Conservation (phyloP, 1,140 invertebrate species). For the Sycobia sp. region DNA sequence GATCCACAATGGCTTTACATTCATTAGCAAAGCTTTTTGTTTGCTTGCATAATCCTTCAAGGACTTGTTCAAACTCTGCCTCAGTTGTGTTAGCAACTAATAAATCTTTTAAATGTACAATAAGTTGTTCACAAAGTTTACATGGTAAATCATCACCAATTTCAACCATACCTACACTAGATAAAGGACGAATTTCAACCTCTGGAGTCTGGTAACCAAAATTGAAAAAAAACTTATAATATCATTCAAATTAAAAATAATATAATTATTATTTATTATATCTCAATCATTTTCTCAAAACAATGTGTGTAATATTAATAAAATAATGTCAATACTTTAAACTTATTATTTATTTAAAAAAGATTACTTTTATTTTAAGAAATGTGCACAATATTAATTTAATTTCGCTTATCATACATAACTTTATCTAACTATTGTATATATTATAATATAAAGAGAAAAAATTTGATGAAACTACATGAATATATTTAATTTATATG, state of each 20-base stretch:
- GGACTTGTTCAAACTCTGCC: slow-evolving; percentile 76
- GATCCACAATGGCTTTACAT: slow-evolving; percentile 69
- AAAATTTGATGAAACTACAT: too few species aligned
- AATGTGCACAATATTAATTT: too few species aligned
- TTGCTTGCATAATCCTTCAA: slow-evolving; percentile 81
- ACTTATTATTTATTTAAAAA: too few species aligned
- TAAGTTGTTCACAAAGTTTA: slow-evolving; percentile 82
- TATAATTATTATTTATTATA: too few species aligned
- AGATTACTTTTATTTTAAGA: too few species aligned
- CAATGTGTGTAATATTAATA: neutral
- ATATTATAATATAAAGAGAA: too few species aligned
- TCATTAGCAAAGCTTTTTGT: slow-evolving; percentile 68
- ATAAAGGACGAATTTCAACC: slow-evolving; percentile 65
- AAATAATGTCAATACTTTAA: neutral
- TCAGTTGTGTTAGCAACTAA: slow-evolving; percentile 86
- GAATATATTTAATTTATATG: too few species aligned
- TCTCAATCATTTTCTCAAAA: too few species aligned
- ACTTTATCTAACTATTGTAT: too few species aligned
- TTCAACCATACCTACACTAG: slow-evolving; percentile 63
- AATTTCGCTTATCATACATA: too few species aligned
- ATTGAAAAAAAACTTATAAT: neutral
- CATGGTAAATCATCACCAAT: slow-evolving; percentile 76
- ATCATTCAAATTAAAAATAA: too few species aligned
- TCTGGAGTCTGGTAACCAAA: slow-evolving; percentile 43
- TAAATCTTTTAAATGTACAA: slow-evolving; percentile 77